Evolutionary conservation across 2,888 invertebrate genomes (phyloP), one percentile per base, ranked within the genome.

Genomic region (Tetranychus piercei): DNA sequence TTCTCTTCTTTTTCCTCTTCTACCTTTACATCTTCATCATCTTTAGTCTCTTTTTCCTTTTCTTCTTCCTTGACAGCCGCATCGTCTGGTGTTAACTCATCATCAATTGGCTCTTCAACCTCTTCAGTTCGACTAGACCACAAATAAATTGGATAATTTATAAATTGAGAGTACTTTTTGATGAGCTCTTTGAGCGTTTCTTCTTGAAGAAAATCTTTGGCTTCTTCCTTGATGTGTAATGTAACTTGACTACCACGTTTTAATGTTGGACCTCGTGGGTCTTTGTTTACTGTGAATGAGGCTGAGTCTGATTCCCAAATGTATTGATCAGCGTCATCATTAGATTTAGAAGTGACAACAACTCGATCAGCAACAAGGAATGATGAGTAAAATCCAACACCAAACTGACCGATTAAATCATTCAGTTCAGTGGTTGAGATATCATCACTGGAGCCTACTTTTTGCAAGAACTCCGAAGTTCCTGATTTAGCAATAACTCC

Each of bases 401-500:
- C 99, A 85, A 99, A 99, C 78, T 83, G 95, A 6, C 99, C 99
- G 84, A 99, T 99, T 88, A 99, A 90, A 84, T 99, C 97, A 82
- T 90, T 93, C 85, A 91, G 87, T 82, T 94, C 92, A 81, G 88
- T 87, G 66, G 80, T 69, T 18, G 73, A 43, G 72, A 79, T 79
- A 6, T 79, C 78, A 43, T 76, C 77, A 66, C 76, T 72, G 77
- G 90, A 89, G 82, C 91, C 90, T 87, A 95, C 89, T 84, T 93
- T 94, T 75, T 89, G 88, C 78, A 96, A 86, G 84, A 96, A 96
- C 83, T 96, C 95, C 1, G 94, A 93, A 0, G 96, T 96, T 78
- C 95, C 95, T 5, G 95, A 95, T 83, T 94, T 96, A 73, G 97
- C 97, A 80, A 99, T 97, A 74, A 97, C 97, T 79, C 99, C 99